phyloP scores from a whole-genome alignment of 2,888 invertebrate species.

The Heliconius cydno region DNA sequence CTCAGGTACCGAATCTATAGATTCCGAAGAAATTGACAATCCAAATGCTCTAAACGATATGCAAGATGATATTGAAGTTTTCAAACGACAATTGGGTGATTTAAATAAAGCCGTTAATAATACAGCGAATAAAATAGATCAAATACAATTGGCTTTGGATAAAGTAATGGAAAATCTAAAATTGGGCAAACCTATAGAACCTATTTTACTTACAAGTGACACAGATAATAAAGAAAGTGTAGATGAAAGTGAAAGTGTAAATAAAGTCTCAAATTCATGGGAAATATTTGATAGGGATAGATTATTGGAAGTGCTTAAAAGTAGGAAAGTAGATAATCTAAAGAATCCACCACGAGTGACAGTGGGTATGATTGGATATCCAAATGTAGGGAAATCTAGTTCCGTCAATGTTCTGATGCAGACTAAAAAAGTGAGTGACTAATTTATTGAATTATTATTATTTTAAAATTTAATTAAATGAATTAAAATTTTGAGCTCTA shows the following conservation, averaged over 20 bases:
- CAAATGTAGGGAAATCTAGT: constrained; percentile 99
- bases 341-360: constrained; percentile 85
- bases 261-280: constrained; percentile 76
- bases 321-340: constrained; percentile 70
- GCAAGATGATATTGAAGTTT: constrained; percentile 73
- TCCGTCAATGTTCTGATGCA: constrained; percentile 97
- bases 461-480: not conserved
- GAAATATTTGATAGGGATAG: constrained; percentile 86
- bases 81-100: constrained; percentile 79
- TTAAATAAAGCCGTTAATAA: constrained; percentile 81
- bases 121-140: constrained; percentile 81
- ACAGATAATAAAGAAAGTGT: constrained; percentile 35
- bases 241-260: constrained; percentile 43
- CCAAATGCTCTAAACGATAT: constrained; percentile 59
- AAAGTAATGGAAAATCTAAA: constrained; percentile 69
- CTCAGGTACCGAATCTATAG: constrained; percentile 67
- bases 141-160: constrained; percentile 80
- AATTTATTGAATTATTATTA: not conserved
- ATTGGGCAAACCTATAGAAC: constrained; percentile 67
- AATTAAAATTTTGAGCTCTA: no score
- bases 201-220: constrained; percentile 42
- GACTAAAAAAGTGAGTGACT: constrained; percentile 87
- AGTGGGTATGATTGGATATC: constrained; percentile 98
- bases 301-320: constrained; percentile 88
- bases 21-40: constrained; percentile 57